Base-by-base conservation (phyloP, 2,888 invertebrate species). In the Pharmacophagus antenor region DNA sequence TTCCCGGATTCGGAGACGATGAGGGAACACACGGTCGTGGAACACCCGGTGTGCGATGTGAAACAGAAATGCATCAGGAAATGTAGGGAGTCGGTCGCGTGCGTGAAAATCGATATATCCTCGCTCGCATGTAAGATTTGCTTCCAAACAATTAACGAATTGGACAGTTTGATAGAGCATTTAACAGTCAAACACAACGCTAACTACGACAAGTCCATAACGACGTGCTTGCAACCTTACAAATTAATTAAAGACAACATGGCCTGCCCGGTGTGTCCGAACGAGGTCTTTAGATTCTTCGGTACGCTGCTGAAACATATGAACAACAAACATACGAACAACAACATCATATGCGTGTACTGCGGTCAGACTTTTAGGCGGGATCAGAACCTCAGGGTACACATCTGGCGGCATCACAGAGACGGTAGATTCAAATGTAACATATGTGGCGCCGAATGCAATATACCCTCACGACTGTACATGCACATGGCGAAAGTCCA, bases 401-500 rank as follows among this genome's bases (percentile, higher is more conserved):
- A 90, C 15, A 79, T 89, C 10, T 88, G 89, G 88, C 69, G 90
- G 4, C 88, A 88, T 57, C 90, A 90, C 54, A 73, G 88, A 46
- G 87, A 84, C 42, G 86, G 86, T 0, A 71, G 85, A 18, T 90
- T 89, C 41, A 88, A 84, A 66, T 90, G 89, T 59, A 82, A 67
- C 17, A 80, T 88, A 4, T 90, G 90, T 58, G 80, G 74, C 0
- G 78, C 85, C 0, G 89, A 88, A 1, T 90, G 90, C 55, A 84
- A 83, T 58, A 89, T 88, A 58, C 89, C 89, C 0, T 88, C 90
- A 0, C 77, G 88, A n/a, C 49, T 89, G 15, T 87, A 88, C 64
- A 84, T 88, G 82, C 89, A 90, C 41, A 90, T 90, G 89, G 89
- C 89, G 0, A 85, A 81, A 63, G 75, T 76, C 1, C 89, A 89